Conservation (phyloP, 92 coral and sea anemone species). For the Palythoa grandis region DNA sequence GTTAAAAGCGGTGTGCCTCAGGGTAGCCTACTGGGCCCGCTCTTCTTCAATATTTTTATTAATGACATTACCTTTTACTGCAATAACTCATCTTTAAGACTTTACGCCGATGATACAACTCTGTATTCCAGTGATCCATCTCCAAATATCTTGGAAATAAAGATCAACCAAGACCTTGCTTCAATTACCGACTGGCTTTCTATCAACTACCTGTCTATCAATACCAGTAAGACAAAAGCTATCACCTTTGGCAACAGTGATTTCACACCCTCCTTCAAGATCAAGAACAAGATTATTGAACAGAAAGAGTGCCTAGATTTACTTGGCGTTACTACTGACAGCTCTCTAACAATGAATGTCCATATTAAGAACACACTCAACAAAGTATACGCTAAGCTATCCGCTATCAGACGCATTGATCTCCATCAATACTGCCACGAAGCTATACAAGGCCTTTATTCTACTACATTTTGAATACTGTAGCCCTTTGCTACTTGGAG, state of each 20-base stretch:
- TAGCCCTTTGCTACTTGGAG: background rate
- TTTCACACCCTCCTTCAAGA: background rate
- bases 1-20: constrained; percentile 4
- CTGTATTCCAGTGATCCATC: constrained; percentile 19
- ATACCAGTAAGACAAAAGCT: constrained; percentile 20
- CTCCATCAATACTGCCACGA: constrained; percentile 16
- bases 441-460: background rate
- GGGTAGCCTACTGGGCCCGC: background rate
- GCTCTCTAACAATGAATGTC: background rate
- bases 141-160: background rate
- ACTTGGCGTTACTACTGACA: constrained; percentile 37
- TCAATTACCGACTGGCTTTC: constrained; percentile 2
- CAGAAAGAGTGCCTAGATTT: constrained; percentile 11
- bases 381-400: too few relatives aligned
- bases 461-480: background rate
- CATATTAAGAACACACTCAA: background rate
- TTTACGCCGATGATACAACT: constrained; percentile 25
- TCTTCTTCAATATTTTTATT: constrained; percentile 13
- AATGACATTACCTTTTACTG: constrained; percentile 16
- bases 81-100: constrained; percentile 16
- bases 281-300: constrained; percentile 25
- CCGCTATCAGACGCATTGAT: background rate
- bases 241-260: constrained; percentile 17
- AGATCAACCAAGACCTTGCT: constrained; percentile 18
- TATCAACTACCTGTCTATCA: constrained; percentile 18